Evolutionary conservation across 2,888 invertebrate genomes (phyloP), one percentile per base, ranked within the genome.

Genomic region (Dasysyrphus albostriatus): DNA sequence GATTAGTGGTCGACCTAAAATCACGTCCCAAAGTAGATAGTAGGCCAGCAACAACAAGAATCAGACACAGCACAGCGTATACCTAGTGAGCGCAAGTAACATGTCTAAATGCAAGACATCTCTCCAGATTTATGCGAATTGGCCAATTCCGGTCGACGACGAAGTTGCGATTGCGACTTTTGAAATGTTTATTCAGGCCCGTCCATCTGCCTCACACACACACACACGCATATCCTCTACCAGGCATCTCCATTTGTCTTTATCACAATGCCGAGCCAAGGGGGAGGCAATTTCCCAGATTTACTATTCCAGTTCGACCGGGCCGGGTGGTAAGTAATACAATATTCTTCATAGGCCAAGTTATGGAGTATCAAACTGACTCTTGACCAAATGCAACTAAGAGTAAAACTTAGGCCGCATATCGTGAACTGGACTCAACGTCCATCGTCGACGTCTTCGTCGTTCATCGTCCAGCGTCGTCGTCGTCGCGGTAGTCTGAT

Each of bases 301-400:
- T 84, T 76, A 84, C 76, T 72, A 72, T 70, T 73, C 54, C 24
- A 49, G 42, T 65, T 49, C 51, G 44, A 9, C 42, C 10, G 10
- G 47, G 32, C 42, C 19, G 10, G 34, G 47, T 47, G 67, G 49
- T 49, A 39, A 42, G 85, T 74, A 85, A 85, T 59, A 70, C 82
- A 63, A 82, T 85, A 85, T 85, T 73, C 61, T 51, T 77, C 82
- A 85, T 85, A 81, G 85, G 85, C 85, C 54, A 69, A 81, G 72
- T 84, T 81, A 73, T 76, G 75, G 70, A 58, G 74, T 69, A 47
- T 69, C 47, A 73, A 12, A 37, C 69, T 34, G 76, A 73, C 69
- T 82, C 73, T 77, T 85, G 85, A 82, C 82, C 85, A 79, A 24
- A 51, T 73, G 67, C 65, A 73, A 8, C 67, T 32, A 63, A 44